A percentile compares a stretch with the other conserved stretches of the same genome.
These are phyloP conservation scores for Scophthalmus maximus DNA, from an alignment of 2,113 vertebrate genomes.

Conservation along the genomic window DNA sequence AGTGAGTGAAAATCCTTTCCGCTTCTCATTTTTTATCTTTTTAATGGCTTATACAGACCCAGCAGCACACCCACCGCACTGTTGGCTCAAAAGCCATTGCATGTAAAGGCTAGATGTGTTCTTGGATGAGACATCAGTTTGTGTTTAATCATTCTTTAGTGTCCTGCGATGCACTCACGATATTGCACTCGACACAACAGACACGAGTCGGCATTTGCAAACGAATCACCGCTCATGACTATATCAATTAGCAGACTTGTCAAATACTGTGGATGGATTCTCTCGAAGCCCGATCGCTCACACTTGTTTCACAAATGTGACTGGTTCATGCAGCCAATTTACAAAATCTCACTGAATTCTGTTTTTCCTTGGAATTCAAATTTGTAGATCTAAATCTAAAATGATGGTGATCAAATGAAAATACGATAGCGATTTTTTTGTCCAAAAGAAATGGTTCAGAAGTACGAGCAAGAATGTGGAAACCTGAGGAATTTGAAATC, in stretches of 20 bases:
- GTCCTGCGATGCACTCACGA: neutral
- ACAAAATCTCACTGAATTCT: neutral
- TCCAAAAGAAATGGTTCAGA: neutral
- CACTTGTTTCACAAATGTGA: neutral
- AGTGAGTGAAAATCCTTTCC: slow-evolving; percentile 25
- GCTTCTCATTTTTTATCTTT: slow-evolving; percentile 1
- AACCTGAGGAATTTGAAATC: slow-evolving; percentile 16
- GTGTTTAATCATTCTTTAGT: slow-evolving; percentile 21
- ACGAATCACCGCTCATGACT: neutral
- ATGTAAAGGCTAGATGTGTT: slow-evolving; percentile 5
- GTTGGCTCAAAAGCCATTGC: slow-evolving; percentile 26
- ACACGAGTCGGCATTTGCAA: neutral
- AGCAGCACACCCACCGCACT: slow-evolving; percentile 4
- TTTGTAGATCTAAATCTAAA: neutral
- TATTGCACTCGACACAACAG: neutral
- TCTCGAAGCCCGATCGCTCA: neutral
- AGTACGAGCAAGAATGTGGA: neutral
- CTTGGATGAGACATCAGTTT: slow-evolving; percentile 23
- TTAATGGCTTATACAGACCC: neutral
- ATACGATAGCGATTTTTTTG: neutral
- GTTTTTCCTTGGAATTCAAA: neutral
- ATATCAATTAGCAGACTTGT: neutral
- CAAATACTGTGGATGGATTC: neutral
- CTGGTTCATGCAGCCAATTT: neutral
- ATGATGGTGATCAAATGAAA: neutral